A percentile compares a stretch with the other conserved stretches of the same genome.
phyloP scores from a whole-genome alignment of 2,888 invertebrate species.

The Galeopsomyia nigrocyanea region DNA sequence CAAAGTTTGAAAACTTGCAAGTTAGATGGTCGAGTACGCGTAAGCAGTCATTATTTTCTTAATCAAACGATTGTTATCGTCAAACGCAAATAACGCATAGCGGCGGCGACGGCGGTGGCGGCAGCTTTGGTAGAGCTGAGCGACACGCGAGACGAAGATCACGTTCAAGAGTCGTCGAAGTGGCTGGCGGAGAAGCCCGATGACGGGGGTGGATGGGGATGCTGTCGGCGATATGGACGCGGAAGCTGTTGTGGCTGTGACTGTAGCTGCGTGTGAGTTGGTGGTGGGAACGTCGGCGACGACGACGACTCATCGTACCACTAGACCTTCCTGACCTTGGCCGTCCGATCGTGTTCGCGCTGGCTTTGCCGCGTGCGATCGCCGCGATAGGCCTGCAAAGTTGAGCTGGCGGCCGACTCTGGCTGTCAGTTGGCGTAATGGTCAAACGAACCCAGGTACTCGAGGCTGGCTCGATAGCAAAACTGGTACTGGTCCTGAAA shows the following conservation, averaged over 20 bases:
- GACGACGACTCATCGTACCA: conserved; percentile 49
- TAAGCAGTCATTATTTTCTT: no score
- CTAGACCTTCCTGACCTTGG: conserved; percentile 66
- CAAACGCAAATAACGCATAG: no score
- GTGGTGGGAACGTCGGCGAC: conserved; percentile 5
- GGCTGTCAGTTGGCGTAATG: conserved; percentile 88
- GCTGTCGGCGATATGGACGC: conserved; percentile 13
- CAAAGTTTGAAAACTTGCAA: no score
- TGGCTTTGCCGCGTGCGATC: conserved; percentile 45
- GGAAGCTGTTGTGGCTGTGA: background rate
- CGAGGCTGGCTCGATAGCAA: conserved; percentile 98
- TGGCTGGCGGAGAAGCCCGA: conserved; percentile 45
- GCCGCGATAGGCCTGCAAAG: conserved; percentile 21
- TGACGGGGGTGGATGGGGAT: conserved; percentile 36
- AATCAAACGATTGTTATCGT: no score
- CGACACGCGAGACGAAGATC: background rate
- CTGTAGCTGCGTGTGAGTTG: no score
- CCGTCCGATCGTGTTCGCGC: conserved; percentile 56
- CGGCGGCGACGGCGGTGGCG: no score
- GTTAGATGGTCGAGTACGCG: no score
- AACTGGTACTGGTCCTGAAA: conserved; percentile 98
- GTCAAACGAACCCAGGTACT: conserved; percentile 98
- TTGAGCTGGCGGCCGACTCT: conserved; percentile 57
- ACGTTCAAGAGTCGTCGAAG: conserved; percentile 43
- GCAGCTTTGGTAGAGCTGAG: background rate